Evolutionary conservation across 1,140 invertebrate species (phyloP), one percentile per base, ranked within the genome.

Genomic region (Drosophila kikkawai): DNA sequence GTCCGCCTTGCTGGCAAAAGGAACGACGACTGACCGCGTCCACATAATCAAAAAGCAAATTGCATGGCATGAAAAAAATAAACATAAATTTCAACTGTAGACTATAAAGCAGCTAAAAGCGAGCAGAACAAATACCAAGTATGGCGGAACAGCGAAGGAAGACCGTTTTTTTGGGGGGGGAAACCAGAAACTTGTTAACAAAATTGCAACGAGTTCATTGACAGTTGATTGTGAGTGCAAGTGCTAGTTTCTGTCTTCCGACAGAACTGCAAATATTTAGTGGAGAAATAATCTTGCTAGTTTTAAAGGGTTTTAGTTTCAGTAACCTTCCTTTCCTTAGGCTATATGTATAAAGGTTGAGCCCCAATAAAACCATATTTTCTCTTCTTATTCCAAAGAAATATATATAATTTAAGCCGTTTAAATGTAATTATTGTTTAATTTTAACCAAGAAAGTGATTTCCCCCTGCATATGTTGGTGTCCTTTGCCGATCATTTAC

Each of bases 151-250:
- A 29, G n/a, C 47, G 22, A 71, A 13, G 48, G 48, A 37, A 63
- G 48, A 73, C 67, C 32, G 37, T 59, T 73, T 58, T 29, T 26
- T 42, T 48, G 26, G 55, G 67, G 44, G 53, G 53, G 69, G 55
- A 73, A 74, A 74, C 53, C 70, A 74, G 44, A 74, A 74, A 74
- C 70, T 74, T 74, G 70, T 74, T 74, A 74, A 74, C 70, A 60
- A 74, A 74, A 74, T 74, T 74, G 70, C 63, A 65, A 8, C 19
- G 68, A 73, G 81, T 78, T 78, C 75, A 78, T 78, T 78, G 75
- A 78, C 75, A 78, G 75, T 78, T 78, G 75, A 78, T 78, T 77
- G 44, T 29, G 42, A 56, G 53, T 69, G 69, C 69, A 60, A 42
- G 74, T 78, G 53, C 69, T 37, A 32, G 53, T 44, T 71, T 59